Evolutionary conservation across 2,888 invertebrate species (phyloP).

Genomic region (Diogma glabrata): DNA sequence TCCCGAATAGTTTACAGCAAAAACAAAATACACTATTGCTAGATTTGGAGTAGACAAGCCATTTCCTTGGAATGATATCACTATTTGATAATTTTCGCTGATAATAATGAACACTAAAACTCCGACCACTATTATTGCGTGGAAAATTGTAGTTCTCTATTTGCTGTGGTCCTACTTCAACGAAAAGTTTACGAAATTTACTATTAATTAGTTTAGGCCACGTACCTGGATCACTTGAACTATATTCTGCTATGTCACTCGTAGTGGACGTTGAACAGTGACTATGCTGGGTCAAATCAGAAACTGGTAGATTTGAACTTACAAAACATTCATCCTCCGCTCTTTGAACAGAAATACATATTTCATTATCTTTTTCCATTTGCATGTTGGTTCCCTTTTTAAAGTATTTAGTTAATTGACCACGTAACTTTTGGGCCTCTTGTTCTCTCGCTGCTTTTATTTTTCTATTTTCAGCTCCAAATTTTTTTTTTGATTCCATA

Average conservation of each 20-base stretch:
- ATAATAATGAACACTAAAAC: not conserved
- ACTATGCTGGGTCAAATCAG: too few relatives aligned
- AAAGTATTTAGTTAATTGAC: too few relatives aligned
- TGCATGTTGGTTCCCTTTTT: too few relatives aligned
- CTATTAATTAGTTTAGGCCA: not conserved
- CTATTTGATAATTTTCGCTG: not conserved
- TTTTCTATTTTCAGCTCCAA: too few relatives aligned
- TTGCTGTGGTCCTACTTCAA: not conserved
- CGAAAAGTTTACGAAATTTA: too few relatives aligned
- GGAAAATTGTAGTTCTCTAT: not conserved
- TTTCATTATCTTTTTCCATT: not conserved
- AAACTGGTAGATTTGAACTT: not conserved
- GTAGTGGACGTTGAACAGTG: not conserved
- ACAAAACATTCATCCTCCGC: not conserved
- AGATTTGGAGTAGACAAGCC: not conserved
- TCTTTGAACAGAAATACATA: not conserved
- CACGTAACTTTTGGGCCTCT: too few relatives aligned
- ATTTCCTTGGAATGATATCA: not conserved
- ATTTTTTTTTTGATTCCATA: too few relatives aligned
- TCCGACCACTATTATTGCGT: not conserved
- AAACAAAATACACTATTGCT: not conserved
- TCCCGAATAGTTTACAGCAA: not conserved
- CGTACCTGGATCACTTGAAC: not conserved
- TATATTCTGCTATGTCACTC: conserved; percentile 3
- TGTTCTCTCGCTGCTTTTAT: too few relatives aligned